Percentiles rank a stretch among this genome's conserved stretches.
phyloP scores from a whole-genome alignment of 2,888 invertebrate genomes.

The Conomelus anceps region DNA sequence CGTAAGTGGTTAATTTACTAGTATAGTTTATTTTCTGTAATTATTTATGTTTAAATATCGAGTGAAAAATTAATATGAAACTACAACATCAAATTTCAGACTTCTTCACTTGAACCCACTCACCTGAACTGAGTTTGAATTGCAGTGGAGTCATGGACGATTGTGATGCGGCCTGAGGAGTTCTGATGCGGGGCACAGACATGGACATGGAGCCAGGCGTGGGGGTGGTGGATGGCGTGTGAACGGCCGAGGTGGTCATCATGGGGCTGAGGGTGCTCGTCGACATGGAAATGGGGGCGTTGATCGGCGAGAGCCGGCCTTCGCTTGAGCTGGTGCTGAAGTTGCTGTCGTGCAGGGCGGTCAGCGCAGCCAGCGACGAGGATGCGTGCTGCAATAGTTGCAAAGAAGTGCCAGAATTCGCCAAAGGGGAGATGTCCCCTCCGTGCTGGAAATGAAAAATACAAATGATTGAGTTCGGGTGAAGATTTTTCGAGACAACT shows the following conservation, averaged over 20 bases:
- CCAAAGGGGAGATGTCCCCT: slow-evolving; percentile 23
- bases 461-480: not conserved
- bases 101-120: not conserved
- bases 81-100: too few species aligned
- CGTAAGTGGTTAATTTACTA: too few species aligned
- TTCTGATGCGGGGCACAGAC: not conserved
- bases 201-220: not conserved
- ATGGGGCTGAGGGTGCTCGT: not conserved
- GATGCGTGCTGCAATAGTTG: slow-evolving; percentile 34
- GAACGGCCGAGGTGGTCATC: not conserved
- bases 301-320: slow-evolving; percentile 40
- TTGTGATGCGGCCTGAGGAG: not conserved
- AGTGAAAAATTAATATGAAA: too few species aligned
- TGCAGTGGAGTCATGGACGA: slow-evolving; percentile 8
- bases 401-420: slow-evolving; percentile 28
- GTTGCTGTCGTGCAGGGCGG: slow-evolving; percentile 40
- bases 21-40: too few species aligned
- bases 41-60: too few species aligned
- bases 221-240: not conserved
- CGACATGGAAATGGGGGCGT: slow-evolving; percentile 23
- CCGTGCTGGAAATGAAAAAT: slow-evolving; percentile 28
- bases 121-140: slow-evolving; percentile 18
- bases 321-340: slow-evolving; percentile 51
- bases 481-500: not conserved
- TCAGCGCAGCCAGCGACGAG: slow-evolving; percentile 33